Percentiles rank a stretch among this genome's conserved stretches.
These are phyloP conservation scores for Villa cingulata DNA, from an alignment of 2,888 invertebrate species.

Conservation along the genomic window DNA sequence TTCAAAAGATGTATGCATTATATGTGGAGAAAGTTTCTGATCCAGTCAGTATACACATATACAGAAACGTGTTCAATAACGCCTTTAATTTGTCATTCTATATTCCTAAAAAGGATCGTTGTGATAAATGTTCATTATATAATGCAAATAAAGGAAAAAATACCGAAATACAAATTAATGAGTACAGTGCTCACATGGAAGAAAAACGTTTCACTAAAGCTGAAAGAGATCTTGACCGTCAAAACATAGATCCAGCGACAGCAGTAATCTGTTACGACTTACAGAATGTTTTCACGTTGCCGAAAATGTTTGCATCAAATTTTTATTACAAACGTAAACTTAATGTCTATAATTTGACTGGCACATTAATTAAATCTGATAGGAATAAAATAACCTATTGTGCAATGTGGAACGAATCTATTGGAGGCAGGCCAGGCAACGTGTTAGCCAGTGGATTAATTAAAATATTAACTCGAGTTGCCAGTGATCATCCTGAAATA, in stretches of 20 bases:
- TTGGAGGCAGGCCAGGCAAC: neutral
- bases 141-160: too few relatives aligned
- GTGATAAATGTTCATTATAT: too few relatives aligned
- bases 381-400: constrained; percentile 2
- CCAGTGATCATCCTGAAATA: neutral
- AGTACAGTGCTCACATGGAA: too few relatives aligned
- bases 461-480: neutral
- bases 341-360: neutral
- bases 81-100: too few relatives aligned
- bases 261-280: constrained; percentile 10
- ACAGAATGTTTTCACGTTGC: constrained; percentile 5
- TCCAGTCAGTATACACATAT: too few relatives aligned
- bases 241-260: neutral
- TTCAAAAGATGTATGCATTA: constrained; percentile 11
- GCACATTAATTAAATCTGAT: neutral
- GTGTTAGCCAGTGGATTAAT: neutral
- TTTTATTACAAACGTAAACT: neutral
- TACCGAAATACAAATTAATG: too few relatives aligned
- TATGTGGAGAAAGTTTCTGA: constrained; percentile 1
- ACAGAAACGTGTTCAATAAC: too few relatives aligned
- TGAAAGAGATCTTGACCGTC: neutral
- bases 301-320: neutral
- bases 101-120: too few relatives aligned
- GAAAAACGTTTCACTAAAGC: too few relatives aligned
- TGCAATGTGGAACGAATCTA: constrained; percentile 2